These are phyloP conservation scores for Pipistrellus kuhlii DNA, from an alignment of 2,797 vertebrate species.

Conservation along the genomic window DNA sequence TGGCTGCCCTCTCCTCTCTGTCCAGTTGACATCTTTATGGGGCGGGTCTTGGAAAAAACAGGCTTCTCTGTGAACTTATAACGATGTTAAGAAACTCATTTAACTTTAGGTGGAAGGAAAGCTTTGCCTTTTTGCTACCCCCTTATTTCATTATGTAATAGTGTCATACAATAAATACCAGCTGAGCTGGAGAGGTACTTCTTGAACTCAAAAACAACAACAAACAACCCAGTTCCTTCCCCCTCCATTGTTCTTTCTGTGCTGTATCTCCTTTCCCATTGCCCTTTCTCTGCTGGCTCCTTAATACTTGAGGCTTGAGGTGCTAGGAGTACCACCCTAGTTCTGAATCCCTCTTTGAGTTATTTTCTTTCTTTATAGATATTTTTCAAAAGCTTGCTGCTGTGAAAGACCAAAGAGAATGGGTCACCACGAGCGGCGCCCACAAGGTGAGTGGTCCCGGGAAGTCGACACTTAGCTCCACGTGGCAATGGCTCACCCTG, in stretches of 20 bases:
- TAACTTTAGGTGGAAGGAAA: not conserved
- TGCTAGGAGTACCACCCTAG: not conserved
- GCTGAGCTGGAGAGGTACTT: not conserved
- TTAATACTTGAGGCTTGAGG: not conserved
- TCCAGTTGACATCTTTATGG: not conserved
- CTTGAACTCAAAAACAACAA: not conserved
- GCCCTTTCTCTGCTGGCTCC: not conserved
- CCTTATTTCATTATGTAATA: not conserved
- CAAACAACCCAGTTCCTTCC: not conserved
- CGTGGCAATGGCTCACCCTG: accelerated
- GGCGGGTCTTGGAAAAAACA: not conserved
- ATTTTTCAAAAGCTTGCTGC: slow-evolving; percentile 94
- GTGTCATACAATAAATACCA: not conserved
- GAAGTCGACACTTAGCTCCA: not conserved
- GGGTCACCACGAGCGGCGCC: slow-evolving; percentile 90
- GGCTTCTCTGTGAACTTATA: not conserved
- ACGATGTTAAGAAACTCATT: not conserved
- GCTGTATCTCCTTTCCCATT: not conserved
- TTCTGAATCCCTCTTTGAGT: not conserved
- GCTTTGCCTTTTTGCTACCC: not conserved
- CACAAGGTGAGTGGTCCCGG: slow-evolving; percentile 89
- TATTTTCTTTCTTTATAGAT: slow-evolving; percentile 86
- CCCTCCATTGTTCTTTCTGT: too few species aligned
- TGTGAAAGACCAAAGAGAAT: slow-evolving; percentile 89
- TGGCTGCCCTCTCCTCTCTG: not conserved